Conservation (phyloP, 2,888 invertebrate species). For the Latheticus oryzae region DNA sequence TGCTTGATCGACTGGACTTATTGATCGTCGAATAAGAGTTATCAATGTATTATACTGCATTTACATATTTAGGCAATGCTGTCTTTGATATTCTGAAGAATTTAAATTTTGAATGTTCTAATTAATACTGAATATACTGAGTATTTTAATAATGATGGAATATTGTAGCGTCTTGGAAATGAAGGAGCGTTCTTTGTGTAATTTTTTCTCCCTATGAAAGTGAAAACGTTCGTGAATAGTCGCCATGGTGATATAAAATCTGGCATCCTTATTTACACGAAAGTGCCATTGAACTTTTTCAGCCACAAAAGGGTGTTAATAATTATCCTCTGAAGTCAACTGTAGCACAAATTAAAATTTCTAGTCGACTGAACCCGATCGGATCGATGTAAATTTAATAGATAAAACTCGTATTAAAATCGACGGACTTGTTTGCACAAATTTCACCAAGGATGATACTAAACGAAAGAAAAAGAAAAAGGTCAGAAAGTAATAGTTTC, state of each 20-base stretch:
- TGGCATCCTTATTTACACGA: conserved; percentile 23
- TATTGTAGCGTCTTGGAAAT: too few relatives aligned
- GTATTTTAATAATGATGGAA: too few relatives aligned
- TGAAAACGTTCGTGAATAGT: conserved; percentile 13
- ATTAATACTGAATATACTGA: too few relatives aligned
- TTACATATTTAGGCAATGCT: too few relatives aligned
- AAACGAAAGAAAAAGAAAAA: conserved; percentile 8
- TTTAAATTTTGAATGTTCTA: too few relatives aligned
- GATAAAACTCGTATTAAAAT: conserved; percentile 16
- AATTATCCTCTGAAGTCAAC: conserved; percentile 14
- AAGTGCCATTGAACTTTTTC: conserved; percentile 31
- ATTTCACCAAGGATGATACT: conserved; percentile 6
- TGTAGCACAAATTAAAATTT: conserved; percentile 26
- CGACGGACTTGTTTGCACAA: conserved; percentile 13
- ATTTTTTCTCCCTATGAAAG: conserved; percentile 9
- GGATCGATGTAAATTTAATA: conserved; percentile 18
- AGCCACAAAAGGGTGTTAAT: conserved; percentile 6
- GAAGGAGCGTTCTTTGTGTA: too few relatives aligned
- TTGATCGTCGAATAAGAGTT: too few relatives aligned
- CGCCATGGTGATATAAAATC: conserved; percentile 19
- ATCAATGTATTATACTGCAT: too few relatives aligned
- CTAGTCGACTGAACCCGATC: conserved; percentile 6
- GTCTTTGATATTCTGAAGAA: too few relatives aligned
- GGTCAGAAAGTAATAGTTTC: neutral
- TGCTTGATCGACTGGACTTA: conserved; percentile 8